Evolutionary conservation across 2,113 vertebrate species (phyloP), one percentile per base, ranked within the genome.

Genomic region (Chionomys nivalis): DNA sequence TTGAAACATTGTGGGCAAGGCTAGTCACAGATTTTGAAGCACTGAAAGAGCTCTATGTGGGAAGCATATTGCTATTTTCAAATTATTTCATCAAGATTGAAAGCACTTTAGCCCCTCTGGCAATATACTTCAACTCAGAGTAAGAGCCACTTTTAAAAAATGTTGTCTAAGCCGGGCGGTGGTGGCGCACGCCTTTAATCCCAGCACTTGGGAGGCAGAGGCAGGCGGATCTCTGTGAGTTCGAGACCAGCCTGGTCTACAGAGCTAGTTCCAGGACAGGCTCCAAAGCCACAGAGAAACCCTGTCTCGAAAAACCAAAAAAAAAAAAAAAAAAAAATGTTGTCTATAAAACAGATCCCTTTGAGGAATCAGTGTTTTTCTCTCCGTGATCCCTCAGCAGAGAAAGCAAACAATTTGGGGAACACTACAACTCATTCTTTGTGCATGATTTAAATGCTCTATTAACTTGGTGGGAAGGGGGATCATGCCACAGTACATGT

Each of bases 61-160:
- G 68, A 6, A 95, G 7, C 21, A 52, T n/a, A 42, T 31, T 42
- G 68, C 77, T 86, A 93, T 79, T 96, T 93, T 89, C 77, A 94
- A 91, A 93, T 87, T 83, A 83, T 68, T 95, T 95, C 58, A 94
- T 61, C 55, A 85, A 66, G 26, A 96, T 68, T 61, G 39, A 96
- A 94, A 94, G 82, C 49, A 75, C 21, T 87, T 82, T 90, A 96
- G 49, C 6, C 39, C 39, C 47, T 87, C 5, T 77, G 16, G 55
- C 47, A 93, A 75, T 36, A 7, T 58, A 63, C 19, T 75, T 31
- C 68, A 87, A 85, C 33, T 68, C 85, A 92, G 89, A 97, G 63
- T 70, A 75, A 91, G 42, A 90, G 39, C 4, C 47, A 90, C n/a
- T 93, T n/a, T n/a, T 23, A 55, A 58, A 81, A 68, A 75, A 79